A percentile compares a stretch with the other conserved stretches of the same genome.
phyloP scores from a whole-genome alignment of 1,140 invertebrate species.

The Branchinecta lindahli region DNA sequence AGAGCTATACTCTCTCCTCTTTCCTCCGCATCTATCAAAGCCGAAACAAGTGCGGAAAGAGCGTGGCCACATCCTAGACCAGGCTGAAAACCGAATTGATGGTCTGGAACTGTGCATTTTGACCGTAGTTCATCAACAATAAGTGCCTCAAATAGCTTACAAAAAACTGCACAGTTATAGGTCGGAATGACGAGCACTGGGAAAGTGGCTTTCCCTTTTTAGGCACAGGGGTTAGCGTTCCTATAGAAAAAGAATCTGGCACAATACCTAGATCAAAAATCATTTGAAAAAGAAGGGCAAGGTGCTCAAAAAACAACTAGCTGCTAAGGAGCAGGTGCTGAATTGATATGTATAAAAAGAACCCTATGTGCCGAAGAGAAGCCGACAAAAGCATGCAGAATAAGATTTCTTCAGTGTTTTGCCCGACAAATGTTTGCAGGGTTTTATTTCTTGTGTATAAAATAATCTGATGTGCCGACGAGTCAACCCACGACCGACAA shows the following conservation, averaged over 20 bases:
- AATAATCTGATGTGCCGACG: too few species aligned
- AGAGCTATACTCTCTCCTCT: background rate
- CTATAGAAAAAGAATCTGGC: conserved; percentile 9
- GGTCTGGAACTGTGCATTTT: conserved; percentile 5
- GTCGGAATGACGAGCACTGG: conserved; percentile 7
- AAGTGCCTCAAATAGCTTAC: conserved; percentile 8
- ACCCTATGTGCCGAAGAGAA: too few species aligned
- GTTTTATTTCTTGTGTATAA: too few species aligned
- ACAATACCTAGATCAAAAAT: conserved; percentile 9
- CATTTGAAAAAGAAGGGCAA: conserved; percentile 6
- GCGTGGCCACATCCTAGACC: background rate
- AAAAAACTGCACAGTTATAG: conserved; percentile 2
- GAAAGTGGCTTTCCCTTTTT: background rate
- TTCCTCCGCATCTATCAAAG: conserved; percentile 1
- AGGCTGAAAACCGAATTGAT: conserved; percentile 8
- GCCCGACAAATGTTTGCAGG: too few species aligned
- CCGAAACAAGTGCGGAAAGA: conserved; percentile 1
- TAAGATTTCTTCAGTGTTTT: too few species aligned
- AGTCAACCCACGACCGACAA: too few species aligned
- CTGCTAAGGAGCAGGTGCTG: background rate
- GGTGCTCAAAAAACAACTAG: background rate
- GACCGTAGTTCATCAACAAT: conserved; percentile 8
- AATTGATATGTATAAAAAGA: too few species aligned
- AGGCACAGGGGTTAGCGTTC: conserved; percentile 9
- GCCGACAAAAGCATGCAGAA: too few species aligned